Percentiles rank a stretch among this genome's conserved stretches.
phyloP scores from a whole-genome alignment of 2,113 vertebrate genomes.

The Microcebus ravelobensis region DNA sequence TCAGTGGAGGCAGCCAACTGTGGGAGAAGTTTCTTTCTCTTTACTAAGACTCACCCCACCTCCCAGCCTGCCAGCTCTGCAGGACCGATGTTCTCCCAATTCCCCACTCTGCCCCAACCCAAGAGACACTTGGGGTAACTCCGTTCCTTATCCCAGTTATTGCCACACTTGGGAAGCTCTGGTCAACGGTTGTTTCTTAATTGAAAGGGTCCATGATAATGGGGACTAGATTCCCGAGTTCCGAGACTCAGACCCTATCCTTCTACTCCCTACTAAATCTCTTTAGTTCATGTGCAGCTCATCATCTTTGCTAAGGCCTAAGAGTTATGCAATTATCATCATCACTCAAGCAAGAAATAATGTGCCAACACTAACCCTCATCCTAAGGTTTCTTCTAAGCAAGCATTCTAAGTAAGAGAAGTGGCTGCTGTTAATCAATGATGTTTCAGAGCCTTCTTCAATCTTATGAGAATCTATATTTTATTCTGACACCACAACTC shows the following conservation, averaged over 20 bases:
- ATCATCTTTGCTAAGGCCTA: not conserved
- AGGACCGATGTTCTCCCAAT: not conserved
- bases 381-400: not conserved
- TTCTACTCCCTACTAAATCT: not conserved
- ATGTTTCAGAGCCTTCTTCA: not conserved
- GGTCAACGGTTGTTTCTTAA: not conserved
- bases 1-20: too few relatives aligned
- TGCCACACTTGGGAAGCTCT: not conserved
- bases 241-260: not conserved
- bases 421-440: not conserved
- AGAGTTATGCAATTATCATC: not conserved
- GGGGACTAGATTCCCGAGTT: not conserved
- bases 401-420: not conserved
- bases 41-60: not conserved
- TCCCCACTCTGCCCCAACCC: not conserved
- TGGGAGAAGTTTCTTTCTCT: not conserved
- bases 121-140: not conserved
- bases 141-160: not conserved
- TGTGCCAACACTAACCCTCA: not conserved
- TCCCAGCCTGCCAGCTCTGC: not conserved
- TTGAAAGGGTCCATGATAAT: not conserved
- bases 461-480: not conserved
- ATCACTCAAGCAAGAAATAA: slow-evolving; percentile 4
- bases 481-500: not conserved
- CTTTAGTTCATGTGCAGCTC: not conserved